phyloP scores from a whole-genome alignment of 2,797 vertebrate genomes.

The Darevskia nairensis region DNA sequence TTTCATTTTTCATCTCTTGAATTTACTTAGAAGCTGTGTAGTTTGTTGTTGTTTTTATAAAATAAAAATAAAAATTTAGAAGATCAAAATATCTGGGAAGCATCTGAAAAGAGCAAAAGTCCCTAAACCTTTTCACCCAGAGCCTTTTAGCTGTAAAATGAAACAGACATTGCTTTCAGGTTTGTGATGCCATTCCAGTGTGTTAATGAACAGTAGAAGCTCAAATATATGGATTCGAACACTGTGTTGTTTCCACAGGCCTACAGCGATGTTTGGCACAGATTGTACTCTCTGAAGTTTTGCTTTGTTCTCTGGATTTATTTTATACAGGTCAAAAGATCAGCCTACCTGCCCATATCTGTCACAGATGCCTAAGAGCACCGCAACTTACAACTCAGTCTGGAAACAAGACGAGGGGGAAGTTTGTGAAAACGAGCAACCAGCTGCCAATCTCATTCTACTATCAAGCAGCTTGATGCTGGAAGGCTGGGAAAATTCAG shows the following conservation, averaged over 20 bases:
- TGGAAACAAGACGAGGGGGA: conserved; percentile 40
- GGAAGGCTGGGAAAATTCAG: conserved; percentile 32
- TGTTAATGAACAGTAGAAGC: conserved; percentile 48
- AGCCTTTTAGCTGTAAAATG: conserved; percentile 28
- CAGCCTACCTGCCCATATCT: conserved; percentile 58
- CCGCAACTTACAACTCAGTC: conserved; percentile 63
- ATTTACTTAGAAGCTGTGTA: not conserved
- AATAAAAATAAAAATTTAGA: not conserved
- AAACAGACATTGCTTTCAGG: conserved; percentile 45
- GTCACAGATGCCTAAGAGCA: conserved; percentile 66
- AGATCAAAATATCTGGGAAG: conserved; percentile 29
- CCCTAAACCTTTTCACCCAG: not conserved
- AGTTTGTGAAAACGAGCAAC: conserved; percentile 43
- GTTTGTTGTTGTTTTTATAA: not conserved
- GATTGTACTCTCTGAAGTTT: conserved; percentile 65
- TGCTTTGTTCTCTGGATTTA: conserved; percentile 71
- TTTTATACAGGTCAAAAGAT: conserved; percentile 67
- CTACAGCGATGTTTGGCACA: conserved; percentile 48
- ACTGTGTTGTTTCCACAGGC: conserved; percentile 56
- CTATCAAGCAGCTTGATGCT: accelerated
- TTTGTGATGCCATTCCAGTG: conserved; percentile 51
- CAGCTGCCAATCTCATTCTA: conserved; percentile 52
- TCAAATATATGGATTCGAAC: not conserved
- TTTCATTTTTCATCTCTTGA: not conserved
- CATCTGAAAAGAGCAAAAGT: conserved; percentile 26